Evolutionary conservation across 2,888 invertebrate species (phyloP), one percentile per base, ranked within the genome.

Genomic region (Archips xylosteana): DNA sequence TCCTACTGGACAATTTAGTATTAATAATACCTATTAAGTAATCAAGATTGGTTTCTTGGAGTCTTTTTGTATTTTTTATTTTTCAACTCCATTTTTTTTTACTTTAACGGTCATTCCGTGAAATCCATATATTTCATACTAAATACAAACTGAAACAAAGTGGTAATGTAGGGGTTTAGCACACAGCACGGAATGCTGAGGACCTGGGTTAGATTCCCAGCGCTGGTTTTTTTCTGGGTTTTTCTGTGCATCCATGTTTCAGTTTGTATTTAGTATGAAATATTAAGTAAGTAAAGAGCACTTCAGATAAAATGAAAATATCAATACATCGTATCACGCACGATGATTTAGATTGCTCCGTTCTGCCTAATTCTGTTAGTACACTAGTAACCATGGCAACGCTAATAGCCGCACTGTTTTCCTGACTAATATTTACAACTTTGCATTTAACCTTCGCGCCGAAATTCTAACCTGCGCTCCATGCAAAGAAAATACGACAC

Each of bases 361-460:
- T 85, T 87, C 88, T 87, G 84, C 88, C 85, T 88, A 90, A 92
- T 89, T 89, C 89, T 92, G 92, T 92, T 92, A 90, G 85, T 89
- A 87, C 84, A 81, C 79, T 61, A 76, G 90, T 91, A 73, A 76
- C 83, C 80, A 87, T 88, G 80, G 82, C 79, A 79, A 92, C 88
- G 62, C 75, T 68, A 74, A 76, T 57, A 76, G 75, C 72, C 71
- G 68, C 34, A 61, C 42, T 78, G 77, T 82, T 81, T 80, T 79
- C 77, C 78, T 67, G 76, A 80, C 78, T 71, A 81, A 83, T 83
- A 82, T 85, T 85, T 81, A 81, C 79, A 81, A 82, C 78, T 84
- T 83, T 81, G 80, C 81, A 80, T 80, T 70, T 74, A 78, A 83
- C 83, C 85, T 87, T 83, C 81, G 34, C 69, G 64, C 68, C 71